These are phyloP conservation scores for Vespertilio murinus DNA, from an alignment of 2,797 vertebrate genomes.

Conservation along the genomic window DNA sequence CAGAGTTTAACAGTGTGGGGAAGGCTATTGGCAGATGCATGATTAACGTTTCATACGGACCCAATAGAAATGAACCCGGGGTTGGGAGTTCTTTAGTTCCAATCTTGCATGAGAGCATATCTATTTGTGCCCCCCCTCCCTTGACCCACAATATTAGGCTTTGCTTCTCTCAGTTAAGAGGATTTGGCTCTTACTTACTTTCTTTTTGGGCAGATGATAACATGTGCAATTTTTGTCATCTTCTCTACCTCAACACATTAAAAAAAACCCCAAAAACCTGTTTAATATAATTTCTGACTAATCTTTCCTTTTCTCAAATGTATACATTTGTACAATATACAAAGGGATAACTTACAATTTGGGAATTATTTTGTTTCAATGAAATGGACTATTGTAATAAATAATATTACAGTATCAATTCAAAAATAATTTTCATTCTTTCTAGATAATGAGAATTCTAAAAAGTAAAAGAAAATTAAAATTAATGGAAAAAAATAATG, in stretches of 20 bases:
- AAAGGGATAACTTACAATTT: neutral
- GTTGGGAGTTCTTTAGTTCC: neutral
- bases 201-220: neutral
- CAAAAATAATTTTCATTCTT: constrained; percentile 39
- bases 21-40: neutral
- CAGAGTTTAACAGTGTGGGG: neutral
- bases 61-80: neutral
- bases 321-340: neutral
- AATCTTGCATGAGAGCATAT: neutral
- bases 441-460: constrained; percentile 26
- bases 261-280: neutral
- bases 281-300: neutral
- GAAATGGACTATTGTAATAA: constrained; percentile 11
- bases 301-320: constrained; percentile 8
- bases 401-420: neutral
- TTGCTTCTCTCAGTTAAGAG: constrained; percentile 3
- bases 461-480: constrained; percentile 48
- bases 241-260: neutral
- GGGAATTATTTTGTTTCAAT: constrained; percentile 27
- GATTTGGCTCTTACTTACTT: neutral
- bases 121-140: neutral
- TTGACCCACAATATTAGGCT: neutral
- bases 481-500: neutral
- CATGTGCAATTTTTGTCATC: neutral
- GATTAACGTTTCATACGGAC: neutral